Percentiles rank a stretch among this genome's conserved stretches.
These are phyloP conservation scores for Hyperoplus immaculatus DNA, from an alignment of 2,797 vertebrate genomes.

Conservation along the genomic window DNA sequence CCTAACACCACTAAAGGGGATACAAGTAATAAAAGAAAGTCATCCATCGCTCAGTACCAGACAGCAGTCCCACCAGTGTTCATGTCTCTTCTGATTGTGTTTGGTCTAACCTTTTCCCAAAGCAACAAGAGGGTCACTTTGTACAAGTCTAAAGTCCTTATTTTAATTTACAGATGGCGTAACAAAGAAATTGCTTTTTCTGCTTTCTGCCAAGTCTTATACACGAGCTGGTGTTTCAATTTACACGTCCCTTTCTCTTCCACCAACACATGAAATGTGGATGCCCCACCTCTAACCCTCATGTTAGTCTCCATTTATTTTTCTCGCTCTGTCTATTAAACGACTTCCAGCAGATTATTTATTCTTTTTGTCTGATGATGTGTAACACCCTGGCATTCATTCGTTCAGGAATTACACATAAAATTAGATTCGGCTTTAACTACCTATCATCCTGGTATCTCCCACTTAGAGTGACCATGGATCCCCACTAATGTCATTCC, in stretches of 20 bases:
- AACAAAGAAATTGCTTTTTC: constrained; percentile 64
- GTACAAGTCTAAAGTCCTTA: constrained; percentile 53
- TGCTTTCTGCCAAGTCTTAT: constrained; percentile 51
- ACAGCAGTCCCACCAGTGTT: constrained; percentile 41
- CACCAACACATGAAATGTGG: constrained; percentile 27
- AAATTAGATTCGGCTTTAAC: constrained; percentile 32
- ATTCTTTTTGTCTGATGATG: neutral
- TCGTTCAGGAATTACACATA: constrained; percentile 21
- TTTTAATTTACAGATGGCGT: constrained; percentile 67
- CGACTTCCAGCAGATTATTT: neutral
- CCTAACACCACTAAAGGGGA: constrained; percentile 33
- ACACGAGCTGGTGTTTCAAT: constrained; percentile 61
- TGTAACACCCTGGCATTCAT: constrained; percentile 21
- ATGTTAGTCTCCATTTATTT: constrained; percentile 31
- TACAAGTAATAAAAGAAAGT: constrained; percentile 45
- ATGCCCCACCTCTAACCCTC: constrained; percentile 34
- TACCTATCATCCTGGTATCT: constrained; percentile 57
- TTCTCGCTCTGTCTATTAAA: constrained; percentile 10
- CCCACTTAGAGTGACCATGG: constrained; percentile 38
- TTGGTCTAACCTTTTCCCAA: constrained; percentile 48
- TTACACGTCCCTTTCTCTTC: constrained; percentile 46
- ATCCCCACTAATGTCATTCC: constrained; percentile 69
- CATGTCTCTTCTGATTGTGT: constrained; percentile 43
- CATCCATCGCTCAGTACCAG: constrained; percentile 1
- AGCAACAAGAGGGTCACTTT: constrained; percentile 32